phyloP scores from a whole-genome alignment of 2,797 vertebrate genomes.

The Galago senegalensis region DNA sequence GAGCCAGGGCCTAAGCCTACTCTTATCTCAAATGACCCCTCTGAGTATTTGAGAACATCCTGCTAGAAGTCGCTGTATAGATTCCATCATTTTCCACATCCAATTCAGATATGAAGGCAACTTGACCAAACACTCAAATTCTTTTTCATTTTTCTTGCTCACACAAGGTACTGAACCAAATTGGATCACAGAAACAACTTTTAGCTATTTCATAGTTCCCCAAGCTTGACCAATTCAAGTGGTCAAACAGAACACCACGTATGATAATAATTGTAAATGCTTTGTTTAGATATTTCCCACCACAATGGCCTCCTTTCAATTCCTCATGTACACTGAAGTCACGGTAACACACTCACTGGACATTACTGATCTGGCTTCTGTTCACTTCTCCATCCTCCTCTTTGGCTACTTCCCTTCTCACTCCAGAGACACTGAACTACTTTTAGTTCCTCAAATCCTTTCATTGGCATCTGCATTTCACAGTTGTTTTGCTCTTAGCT shows the following conservation, averaged over 20 bases:
- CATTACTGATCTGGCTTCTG: not conserved
- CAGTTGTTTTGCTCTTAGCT: not conserved
- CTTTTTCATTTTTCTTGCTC: conserved; percentile 26
- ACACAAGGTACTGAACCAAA: not conserved
- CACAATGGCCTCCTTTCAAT: not conserved
- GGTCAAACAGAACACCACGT: not conserved
- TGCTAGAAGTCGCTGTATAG: not conserved
- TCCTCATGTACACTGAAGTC: not conserved
- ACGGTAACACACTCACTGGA: not conserved
- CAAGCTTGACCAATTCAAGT: not conserved
- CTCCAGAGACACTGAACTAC: not conserved
- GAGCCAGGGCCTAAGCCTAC: not conserved
- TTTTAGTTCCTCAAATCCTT: conserved; percentile 58
- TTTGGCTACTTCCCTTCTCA: conserved; percentile 13
- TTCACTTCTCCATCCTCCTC: conserved; percentile 28
- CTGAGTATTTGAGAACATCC: not conserved
- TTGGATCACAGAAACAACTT: not conserved
- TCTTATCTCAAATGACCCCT: not conserved
- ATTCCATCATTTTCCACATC: not conserved
- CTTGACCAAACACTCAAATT: not conserved
- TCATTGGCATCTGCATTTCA: not conserved
- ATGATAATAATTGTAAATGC: not conserved
- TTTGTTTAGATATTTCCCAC: not conserved
- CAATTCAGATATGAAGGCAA: not conserved
- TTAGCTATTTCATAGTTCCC: not conserved